Evolutionary conservation across 2,797 vertebrate species (phyloP).

Genomic region (Scarus forsteni): DNA sequence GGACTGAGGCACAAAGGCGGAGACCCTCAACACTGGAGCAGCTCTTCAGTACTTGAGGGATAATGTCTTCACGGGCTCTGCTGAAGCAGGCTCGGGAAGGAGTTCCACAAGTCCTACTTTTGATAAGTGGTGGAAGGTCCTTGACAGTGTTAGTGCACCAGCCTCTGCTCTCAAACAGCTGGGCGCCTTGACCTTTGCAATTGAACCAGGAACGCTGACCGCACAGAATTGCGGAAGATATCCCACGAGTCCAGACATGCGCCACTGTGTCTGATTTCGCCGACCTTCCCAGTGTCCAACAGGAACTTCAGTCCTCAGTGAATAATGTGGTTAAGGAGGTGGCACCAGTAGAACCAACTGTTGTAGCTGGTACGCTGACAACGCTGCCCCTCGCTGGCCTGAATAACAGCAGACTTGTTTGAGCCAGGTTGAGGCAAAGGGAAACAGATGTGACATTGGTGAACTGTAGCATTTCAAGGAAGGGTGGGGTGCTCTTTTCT

Average conservation of each 20-base stretch:
- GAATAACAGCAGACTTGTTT: background rate
- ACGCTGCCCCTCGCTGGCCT: background rate
- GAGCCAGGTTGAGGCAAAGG: no score
- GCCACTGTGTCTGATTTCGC: conserved; percentile 8
- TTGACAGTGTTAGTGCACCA: background rate
- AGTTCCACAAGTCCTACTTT: background rate
- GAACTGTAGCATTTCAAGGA: no score
- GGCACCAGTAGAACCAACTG: background rate
- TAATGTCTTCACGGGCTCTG: conserved; percentile 80
- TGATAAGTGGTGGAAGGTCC: background rate
- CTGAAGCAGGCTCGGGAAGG: background rate
- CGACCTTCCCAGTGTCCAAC: background rate
- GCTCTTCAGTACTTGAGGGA: conserved; percentile 51
- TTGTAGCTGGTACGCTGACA: background rate
- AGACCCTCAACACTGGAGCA: conserved; percentile 9
- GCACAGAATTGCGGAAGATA: conserved; percentile 55
- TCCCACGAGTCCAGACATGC: conserved; percentile 46
- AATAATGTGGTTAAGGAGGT: background rate
- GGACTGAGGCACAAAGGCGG: background rate
- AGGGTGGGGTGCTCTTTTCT: no score
- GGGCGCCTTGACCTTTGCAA: conserved; percentile 4
- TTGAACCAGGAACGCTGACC: conserved; percentile 61
- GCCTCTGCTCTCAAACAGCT: background rate
- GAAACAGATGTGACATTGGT: no score
- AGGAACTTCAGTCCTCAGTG: background rate